Percentiles rank a stretch among this genome's conserved stretches.
Evolutionary conservation across 2,888 invertebrate genomes (phyloP).

Genomic region (Polymixis flavicincta): DNA sequence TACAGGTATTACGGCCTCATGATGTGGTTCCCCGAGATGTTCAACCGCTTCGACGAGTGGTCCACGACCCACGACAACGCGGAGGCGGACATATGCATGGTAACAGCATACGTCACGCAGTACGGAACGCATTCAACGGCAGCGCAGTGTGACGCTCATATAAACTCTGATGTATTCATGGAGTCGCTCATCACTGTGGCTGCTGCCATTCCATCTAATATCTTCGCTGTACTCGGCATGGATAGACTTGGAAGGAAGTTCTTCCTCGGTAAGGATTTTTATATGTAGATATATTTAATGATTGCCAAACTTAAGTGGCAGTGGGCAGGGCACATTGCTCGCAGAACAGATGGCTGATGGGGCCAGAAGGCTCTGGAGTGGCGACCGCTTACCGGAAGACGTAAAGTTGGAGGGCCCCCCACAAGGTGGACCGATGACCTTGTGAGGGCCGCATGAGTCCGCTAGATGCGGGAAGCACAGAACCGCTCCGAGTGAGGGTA

Average conservation of each 20-base stretch:
- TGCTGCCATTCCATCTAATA: constrained; percentile 96
- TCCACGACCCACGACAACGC: constrained; percentile 92
- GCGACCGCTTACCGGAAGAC: too few relatives aligned
- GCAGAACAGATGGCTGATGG: too few relatives aligned
- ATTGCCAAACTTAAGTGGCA: too few relatives aligned
- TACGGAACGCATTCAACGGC: constrained; percentile 91
- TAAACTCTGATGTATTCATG: constrained; percentile 95
- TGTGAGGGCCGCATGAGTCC: too few relatives aligned
- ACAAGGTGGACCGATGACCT: too few relatives aligned
- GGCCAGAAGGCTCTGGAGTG: too few relatives aligned
- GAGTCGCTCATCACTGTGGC: constrained; percentile 97
- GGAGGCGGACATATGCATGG: constrained; percentile 93
- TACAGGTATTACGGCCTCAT: constrained; percentile 97
- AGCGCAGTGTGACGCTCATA: constrained; percentile 92
- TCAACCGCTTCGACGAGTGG: constrained; percentile 96
- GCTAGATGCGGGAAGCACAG: too few relatives aligned
- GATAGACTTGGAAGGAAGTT: constrained; percentile 96
- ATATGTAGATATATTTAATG: not conserved
- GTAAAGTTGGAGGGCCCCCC: too few relatives aligned
- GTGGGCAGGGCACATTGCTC: too few relatives aligned
- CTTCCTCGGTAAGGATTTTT: constrained; percentile 91
- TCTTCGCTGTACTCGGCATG: constrained; percentile 95
- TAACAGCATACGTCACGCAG: constrained; percentile 94
- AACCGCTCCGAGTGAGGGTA: not conserved
- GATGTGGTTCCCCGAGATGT: constrained; percentile 99